Evolutionary conservation across 2,797 vertebrate genomes (phyloP).

Genomic region (Gymnodraco acuticeps): DNA sequence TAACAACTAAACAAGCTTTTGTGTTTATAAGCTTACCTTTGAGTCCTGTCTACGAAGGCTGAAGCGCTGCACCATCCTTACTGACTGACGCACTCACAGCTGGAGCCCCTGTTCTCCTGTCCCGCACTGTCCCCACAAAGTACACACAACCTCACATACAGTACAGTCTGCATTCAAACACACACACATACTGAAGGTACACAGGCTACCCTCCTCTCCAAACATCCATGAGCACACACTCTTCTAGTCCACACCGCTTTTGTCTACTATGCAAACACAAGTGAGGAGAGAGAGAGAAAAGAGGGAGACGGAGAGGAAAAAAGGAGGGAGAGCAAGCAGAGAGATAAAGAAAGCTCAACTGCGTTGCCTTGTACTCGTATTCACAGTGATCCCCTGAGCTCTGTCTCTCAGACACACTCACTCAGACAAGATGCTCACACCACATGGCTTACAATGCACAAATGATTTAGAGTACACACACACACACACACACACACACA

Average conservation of each 20-base stretch:
- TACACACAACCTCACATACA: conserved; percentile 56
- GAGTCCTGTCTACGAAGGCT: conserved; percentile 94
- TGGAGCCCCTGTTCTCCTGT: conserved; percentile 57
- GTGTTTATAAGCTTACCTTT: conserved; percentile 87
- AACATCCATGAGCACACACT: conserved; percentile 71
- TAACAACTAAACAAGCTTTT: conserved; percentile 19
- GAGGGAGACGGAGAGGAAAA: conserved; percentile 23
- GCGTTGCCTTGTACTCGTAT: conserved; percentile 66
- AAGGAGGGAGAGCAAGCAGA: conserved; percentile 39
- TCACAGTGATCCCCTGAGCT: conserved; percentile 65
- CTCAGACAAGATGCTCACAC: conserved; percentile 52
- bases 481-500: conserved; percentile 26
- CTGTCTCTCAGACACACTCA: conserved; percentile 42
- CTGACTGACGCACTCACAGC: conserved; percentile 61
- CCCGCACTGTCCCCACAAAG: conserved; percentile 55
- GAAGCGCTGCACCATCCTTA: conserved; percentile 95
- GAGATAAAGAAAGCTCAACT: conserved; percentile 71
- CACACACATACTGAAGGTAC: conserved; percentile 44
- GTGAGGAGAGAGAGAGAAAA: conserved; percentile 26
- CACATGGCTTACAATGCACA: conserved; percentile 55
- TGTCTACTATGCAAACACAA: conserved; percentile 70
- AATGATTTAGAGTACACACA: conserved; percentile 28
- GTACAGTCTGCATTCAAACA: conserved; percentile 27
- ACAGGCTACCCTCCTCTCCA: conserved; percentile 64
- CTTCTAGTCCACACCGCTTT: conserved; percentile 56